These are phyloP conservation scores for Mustela lutreola DNA, from an alignment of 2,113 vertebrate genomes.

Conservation along the genomic window DNA sequence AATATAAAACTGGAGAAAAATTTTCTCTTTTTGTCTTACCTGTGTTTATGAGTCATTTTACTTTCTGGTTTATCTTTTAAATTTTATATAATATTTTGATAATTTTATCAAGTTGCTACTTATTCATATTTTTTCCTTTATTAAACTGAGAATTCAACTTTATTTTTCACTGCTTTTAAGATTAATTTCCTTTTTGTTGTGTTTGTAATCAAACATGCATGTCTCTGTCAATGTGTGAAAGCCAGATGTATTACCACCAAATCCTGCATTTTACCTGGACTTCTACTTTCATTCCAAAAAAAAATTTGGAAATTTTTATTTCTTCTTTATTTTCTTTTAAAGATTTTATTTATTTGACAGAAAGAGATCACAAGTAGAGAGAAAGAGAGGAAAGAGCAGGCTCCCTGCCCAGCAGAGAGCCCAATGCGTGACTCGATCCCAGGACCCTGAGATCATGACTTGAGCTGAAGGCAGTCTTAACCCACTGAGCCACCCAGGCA, in stretches of 20 bases:
- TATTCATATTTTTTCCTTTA: not conserved
- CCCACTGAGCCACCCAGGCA: too few species aligned
- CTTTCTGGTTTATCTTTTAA: not conserved
- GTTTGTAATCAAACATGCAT: not conserved
- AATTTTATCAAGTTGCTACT: not conserved
- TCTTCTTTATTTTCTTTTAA: not conserved
- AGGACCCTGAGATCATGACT: too few species aligned
- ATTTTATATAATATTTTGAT: not conserved
- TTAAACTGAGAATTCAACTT: not conserved
- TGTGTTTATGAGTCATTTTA: not conserved
- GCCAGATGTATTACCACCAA: not conserved
- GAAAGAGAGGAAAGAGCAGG: too few species aligned
- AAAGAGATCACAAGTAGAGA: too few species aligned
- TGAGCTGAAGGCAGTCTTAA: too few species aligned
- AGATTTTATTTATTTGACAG: too few species aligned
- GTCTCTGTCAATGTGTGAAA: not conserved
- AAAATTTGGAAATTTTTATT: not conserved
- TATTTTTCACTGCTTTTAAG: not conserved
- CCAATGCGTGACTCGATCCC: too few species aligned
- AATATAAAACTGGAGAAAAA: not conserved
- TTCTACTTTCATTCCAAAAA: not conserved
- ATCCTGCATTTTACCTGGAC: not conserved
- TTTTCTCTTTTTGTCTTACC: not conserved
- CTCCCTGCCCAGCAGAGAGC: too few species aligned
- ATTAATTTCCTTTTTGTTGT: not conserved